Percentiles rank a stretch among this genome's conserved stretches.
phyloP scores from a whole-genome alignment of 2,888 invertebrate species.

The Polyommatus iphigenia region DNA sequence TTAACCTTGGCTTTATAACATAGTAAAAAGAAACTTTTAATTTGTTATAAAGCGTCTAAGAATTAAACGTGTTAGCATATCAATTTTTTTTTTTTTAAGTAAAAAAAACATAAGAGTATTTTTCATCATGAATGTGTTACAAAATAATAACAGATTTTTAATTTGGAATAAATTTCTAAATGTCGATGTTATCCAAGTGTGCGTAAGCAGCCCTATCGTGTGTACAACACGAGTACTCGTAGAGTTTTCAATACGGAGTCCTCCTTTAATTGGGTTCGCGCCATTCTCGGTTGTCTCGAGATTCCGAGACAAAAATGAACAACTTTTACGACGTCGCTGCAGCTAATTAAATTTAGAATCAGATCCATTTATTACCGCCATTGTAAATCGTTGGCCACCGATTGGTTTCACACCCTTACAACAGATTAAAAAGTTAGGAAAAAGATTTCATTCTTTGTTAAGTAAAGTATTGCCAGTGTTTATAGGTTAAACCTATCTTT shows the following conservation, averaged over 20 bases:
- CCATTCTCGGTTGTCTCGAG: conserved; percentile 50
- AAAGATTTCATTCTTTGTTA: neutral
- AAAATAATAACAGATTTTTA: neutral
- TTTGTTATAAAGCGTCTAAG: neutral
- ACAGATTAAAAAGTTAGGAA: neutral
- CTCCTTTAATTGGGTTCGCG: conserved; percentile 63
- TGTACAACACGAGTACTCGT: conserved; percentile 41
- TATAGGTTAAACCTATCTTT: too few species aligned
- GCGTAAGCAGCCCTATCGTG: conserved; percentile 33
- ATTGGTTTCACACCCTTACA: neutral
- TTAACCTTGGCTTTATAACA: too few species aligned
- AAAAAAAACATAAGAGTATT: neutral
- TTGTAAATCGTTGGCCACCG: conserved; percentile 5
- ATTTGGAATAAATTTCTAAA: conserved; percentile 36
- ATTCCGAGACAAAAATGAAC: conserved; percentile 57
- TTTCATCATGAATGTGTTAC: neutral
- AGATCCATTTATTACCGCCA: conserved; percentile 41
- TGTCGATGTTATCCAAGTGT: conserved; percentile 3
- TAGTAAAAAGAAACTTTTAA: too few species aligned
- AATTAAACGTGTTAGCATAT: neutral
- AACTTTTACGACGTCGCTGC: conserved; percentile 52
- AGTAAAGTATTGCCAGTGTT: neutral
- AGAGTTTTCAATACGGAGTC: conserved; percentile 55
- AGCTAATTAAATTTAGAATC: conserved; percentile 57
- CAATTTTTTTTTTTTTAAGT: neutral